These are phyloP conservation scores for Sebastes flavidus DNA, from an alignment of 2,797 vertebrate genomes.

Conservation along the genomic window DNA sequence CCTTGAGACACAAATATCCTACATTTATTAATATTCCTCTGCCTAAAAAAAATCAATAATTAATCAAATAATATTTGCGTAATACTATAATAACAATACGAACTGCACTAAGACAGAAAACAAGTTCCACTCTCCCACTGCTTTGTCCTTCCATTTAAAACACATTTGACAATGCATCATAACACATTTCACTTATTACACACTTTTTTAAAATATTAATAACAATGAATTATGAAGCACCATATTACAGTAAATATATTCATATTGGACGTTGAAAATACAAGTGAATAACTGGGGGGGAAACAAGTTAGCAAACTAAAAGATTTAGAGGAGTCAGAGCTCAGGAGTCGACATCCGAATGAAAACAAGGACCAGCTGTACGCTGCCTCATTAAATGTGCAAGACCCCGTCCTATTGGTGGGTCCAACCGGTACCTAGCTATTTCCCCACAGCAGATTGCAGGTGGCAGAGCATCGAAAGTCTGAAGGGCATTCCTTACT, in stretches of 20 bases:
- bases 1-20: neutral
- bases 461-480: slow-evolving; percentile 52
- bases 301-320: neutral
- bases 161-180: neutral
- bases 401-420: slow-evolving; percentile 47
- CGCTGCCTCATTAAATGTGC: slow-evolving; percentile 63
- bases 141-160: neutral
- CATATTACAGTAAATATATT: neutral
- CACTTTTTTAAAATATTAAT: neutral
- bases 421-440: slow-evolving; percentile 31
- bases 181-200: neutral
- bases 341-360: slow-evolving; percentile 10
- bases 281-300: neutral
- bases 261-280: neutral
- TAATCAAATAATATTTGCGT: neutral
- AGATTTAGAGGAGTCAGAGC: slow-evolving; percentile 4
- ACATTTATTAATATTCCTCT: neutral
- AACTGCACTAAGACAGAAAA: neutral
- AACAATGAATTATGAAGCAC: neutral
- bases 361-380: slow-evolving; percentile 63
- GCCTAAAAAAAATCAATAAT: neutral
- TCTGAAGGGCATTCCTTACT: slow-evolving; percentile 55
- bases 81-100: neutral
- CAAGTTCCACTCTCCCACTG: neutral
- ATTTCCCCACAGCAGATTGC: slow-evolving; percentile 61